Conservation (phyloP, 2,888 invertebrate genomes). For the Eudasyphora cyanicolor region DNA sequence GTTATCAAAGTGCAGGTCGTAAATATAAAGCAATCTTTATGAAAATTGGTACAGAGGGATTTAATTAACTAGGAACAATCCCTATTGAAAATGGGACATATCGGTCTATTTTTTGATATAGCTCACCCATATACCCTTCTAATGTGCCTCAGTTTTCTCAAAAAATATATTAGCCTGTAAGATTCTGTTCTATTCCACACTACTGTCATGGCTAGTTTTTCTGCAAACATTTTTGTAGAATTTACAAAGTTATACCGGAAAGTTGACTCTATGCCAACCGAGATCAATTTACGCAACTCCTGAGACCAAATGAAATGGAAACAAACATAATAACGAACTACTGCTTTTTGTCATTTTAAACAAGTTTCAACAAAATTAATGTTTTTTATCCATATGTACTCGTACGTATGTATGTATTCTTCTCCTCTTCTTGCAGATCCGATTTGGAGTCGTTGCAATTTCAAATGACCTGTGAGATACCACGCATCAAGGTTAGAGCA, state of each 20-base stretch:
- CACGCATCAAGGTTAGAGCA: conserved; percentile 89
- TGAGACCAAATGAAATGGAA: neutral
- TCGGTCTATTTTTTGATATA: too few species aligned
- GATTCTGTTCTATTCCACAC: too few species aligned
- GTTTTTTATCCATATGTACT: neutral
- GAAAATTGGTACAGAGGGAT: too few species aligned
- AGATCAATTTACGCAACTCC: neutral
- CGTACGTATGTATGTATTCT: too few species aligned
- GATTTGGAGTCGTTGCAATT: conserved; percentile 90
- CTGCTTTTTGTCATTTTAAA: neutral
- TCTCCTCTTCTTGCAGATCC: conserved; percentile 81
- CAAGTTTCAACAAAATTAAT: neutral
- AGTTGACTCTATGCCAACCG: neutral
- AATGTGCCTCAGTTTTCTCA: too few species aligned
- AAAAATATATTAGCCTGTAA: too few species aligned
- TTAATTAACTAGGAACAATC: too few species aligned
- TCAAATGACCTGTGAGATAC: conserved; percentile 89
- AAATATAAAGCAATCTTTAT: too few species aligned
- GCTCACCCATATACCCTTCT: too few species aligned
- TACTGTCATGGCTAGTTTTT: too few species aligned
- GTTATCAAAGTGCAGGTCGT: too few species aligned
- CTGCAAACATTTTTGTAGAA: neutral
- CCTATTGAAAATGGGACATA: too few species aligned
- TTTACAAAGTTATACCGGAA: conserved; percentile 13
- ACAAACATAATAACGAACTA: neutral